Evolutionary conservation across 2,888 invertebrate genomes (phyloP).

Genomic region (Cryptus viduatorius): DNA sequence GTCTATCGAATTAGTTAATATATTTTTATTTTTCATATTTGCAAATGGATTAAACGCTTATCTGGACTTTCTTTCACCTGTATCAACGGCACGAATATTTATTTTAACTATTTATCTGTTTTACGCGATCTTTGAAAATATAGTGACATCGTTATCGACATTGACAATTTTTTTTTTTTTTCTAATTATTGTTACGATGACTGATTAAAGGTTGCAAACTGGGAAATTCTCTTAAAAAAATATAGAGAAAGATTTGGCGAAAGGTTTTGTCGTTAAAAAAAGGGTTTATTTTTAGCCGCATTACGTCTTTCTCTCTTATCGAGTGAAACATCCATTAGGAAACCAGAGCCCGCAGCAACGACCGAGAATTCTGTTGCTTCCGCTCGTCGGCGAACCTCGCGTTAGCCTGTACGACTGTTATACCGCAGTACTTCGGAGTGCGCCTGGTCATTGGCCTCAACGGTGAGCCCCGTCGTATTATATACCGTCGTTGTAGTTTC

Average conservation of each 20-base stretch:
- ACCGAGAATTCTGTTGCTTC: constrained; percentile 11
- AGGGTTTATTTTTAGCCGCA: neutral
- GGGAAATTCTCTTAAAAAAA: neutral
- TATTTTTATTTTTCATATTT: neutral
- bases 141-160: too few species aligned
- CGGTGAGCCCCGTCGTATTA: constrained; percentile 25
- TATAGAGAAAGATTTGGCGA: neutral
- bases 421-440: constrained; percentile 13
- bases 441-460: constrained; percentile 50
- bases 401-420: neutral
- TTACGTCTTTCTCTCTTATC: constrained; percentile 1
- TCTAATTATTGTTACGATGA: too few species aligned
- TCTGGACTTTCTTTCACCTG: too few species aligned
- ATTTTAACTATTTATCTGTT: too few species aligned
- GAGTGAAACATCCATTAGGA: constrained; percentile 1
- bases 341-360: constrained; percentile 18
- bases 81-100: too few species aligned
- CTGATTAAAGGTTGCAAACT: neutral
- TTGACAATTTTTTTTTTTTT: too few species aligned
- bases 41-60: neutral
- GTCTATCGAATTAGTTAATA: neutral
- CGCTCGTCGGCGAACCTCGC: neutral
- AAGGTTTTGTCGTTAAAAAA: neutral
- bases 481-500: constrained; percentile 18
- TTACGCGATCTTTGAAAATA: too few species aligned